Percentiles rank a stretch among this genome's conserved stretches.
These are phyloP conservation scores for Nematopogon swammerdamellus DNA, from an alignment of 2,888 invertebrate genomes.

Conservation along the genomic window DNA sequence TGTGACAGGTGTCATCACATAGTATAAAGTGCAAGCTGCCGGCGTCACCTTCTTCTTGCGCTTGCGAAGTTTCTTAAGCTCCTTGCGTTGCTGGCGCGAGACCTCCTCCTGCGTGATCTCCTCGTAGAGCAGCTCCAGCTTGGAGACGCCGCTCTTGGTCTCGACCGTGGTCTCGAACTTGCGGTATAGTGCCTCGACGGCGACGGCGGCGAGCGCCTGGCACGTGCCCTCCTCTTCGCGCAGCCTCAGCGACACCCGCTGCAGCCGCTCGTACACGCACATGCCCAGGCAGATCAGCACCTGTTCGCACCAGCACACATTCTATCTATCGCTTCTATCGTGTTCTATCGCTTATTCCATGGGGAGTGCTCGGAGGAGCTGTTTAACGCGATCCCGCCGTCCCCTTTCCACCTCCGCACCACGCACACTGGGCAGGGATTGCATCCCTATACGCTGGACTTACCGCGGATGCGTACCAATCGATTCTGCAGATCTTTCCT, in stretches of 20 bases:
- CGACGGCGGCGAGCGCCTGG: conserved; percentile 86
- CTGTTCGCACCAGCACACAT: conserved; percentile 16
- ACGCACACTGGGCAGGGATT: no score
- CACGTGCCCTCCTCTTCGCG: conserved; percentile 93
- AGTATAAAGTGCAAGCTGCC: no score
- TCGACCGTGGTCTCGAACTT: conserved; percentile 91
- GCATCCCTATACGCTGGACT: no score
- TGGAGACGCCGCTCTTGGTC: conserved; percentile 83
- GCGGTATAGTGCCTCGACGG: conserved; percentile 81
- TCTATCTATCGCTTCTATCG: no score
- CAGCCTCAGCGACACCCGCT: conserved; percentile 81
- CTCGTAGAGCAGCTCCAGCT: conserved; percentile 82
- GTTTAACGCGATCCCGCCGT: no score
- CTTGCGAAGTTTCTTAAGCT: conserved; percentile 78
- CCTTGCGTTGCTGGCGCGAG: conserved; percentile 78
- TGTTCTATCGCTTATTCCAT: no score
- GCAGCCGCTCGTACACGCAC: conserved; percentile 87
- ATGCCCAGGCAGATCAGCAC: conserved; percentile 92
- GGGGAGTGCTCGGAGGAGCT: no score
- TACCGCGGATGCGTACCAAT: no score
- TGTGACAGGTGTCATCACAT: no score
- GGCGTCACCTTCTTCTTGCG: conserved; percentile 71
- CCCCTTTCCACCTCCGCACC: no score
- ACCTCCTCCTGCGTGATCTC: conserved; percentile 86
- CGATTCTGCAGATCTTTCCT: no score